Conservation (phyloP, 2,797 vertebrate genomes). For the Chiroxiphia lanceolata region DNA sequence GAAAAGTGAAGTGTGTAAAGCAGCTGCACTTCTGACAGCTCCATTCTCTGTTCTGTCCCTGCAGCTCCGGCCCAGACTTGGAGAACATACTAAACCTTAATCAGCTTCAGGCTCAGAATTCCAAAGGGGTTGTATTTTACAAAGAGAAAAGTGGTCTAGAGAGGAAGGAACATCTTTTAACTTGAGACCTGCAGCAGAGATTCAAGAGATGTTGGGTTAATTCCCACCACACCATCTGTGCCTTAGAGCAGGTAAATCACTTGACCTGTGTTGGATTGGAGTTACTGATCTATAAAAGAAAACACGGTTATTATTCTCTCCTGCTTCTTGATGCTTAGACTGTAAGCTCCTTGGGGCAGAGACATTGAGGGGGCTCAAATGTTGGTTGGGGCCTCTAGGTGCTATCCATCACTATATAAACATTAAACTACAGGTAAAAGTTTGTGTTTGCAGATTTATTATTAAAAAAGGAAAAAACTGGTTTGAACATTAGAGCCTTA, state of each 20-base stretch:
- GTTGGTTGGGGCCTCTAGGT: conserved; percentile 52
- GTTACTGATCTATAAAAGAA: neutral
- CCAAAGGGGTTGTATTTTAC: neutral
- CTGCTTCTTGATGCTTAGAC: conserved; percentile 54
- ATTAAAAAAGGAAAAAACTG: neutral
- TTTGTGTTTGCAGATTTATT: conserved; percentile 42
- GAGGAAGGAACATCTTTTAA: neutral
- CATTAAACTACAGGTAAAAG: conserved; percentile 66
- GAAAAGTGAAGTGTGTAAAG: neutral
- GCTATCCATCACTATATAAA: conserved; percentile 59
- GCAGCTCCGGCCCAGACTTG: neutral
- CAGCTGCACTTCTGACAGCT: neutral
- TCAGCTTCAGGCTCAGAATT: neutral
- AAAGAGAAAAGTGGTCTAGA: neutral
- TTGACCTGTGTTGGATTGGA: neutral
- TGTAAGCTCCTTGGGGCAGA: conserved; percentile 69
- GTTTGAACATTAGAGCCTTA: neutral
- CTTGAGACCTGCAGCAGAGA: neutral
- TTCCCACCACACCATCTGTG: neutral
- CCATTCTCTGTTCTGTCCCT: neutral
- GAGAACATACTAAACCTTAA: neutral
- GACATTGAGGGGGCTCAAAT: conserved; percentile 31
- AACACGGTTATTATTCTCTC: neutral
- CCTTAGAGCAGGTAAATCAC: conserved; percentile 26
- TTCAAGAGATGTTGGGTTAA: neutral